Evolutionary conservation across 2,888 invertebrate genomes (phyloP), one percentile per base, ranked within the genome.

Genomic region (Cantharis nigra): DNA sequence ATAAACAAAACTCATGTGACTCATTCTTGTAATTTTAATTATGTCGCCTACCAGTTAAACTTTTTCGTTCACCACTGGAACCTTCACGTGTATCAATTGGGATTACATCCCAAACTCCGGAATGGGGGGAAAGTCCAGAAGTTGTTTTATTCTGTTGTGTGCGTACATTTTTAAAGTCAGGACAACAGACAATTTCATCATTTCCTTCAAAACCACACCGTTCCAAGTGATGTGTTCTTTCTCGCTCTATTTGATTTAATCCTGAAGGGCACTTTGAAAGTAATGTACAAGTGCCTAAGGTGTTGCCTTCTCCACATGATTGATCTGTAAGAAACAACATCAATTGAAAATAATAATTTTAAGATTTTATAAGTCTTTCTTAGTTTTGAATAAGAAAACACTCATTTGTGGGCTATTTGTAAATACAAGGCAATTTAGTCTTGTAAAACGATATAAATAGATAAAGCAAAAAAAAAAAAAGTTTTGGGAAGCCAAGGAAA

Each of bases 121-220:
- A 2, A 3, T 20, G 20, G 20, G 20, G 20, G 14, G 26, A 1
- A 9, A 26, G 1, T 20, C 13, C 62, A 23, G 70, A 67, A 11
- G 9, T 4, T 9, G 18, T 26, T 9, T 64, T 62, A 11, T 28
- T 74, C 5, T 7, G 11, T 11, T 11, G 18, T 9, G 26, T 16
- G 3, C 4, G 33, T 20, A 49, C 63, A 14, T 49, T 23, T 33
- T 18, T 64, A 49, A 30, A 9, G 13, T 69, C 28, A 3, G 77
- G 77, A 28, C 79, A 79, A 33, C 79, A 79, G 4, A 79, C 79
- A 30, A 73, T 73, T 77, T 79, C 79, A 3, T 65, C 71, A 0
- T 30, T 33, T 11, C 79, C 79, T 28, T 75, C 71, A 63, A 79
- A 77, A 7, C 79, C 79, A 30, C 79, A 79, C 11, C 79, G 67